Percentiles rank a stretch among this genome's conserved stretches.
phyloP scores from a whole-genome alignment of 2,888 invertebrate species.

The Philaethria dido region DNA sequence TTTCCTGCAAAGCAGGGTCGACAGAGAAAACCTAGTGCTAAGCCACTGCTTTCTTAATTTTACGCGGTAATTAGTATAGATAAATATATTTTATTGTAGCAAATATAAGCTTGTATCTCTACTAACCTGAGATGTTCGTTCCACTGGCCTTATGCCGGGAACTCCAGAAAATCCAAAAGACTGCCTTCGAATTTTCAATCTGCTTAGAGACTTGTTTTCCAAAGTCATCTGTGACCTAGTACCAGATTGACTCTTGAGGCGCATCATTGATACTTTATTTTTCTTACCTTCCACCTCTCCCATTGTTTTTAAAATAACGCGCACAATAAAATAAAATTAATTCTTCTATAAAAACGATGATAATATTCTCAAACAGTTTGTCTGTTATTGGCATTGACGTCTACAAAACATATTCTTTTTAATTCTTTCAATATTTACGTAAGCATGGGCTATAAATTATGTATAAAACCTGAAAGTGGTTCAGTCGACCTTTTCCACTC shows the following conservation, averaged over 20 bases:
- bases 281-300: slow-evolving; percentile 48
- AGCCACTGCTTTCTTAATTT: too few relatives aligned
- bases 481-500: slow-evolving; percentile 18
- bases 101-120: not conserved
- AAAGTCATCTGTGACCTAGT: slow-evolving; percentile 49
- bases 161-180: slow-evolving; percentile 67
- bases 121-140: slow-evolving; percentile 63
- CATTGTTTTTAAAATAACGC: slow-evolving; percentile 29
- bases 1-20: too few relatives aligned
- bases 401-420: slow-evolving; percentile 16
- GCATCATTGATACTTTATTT: slow-evolving; percentile 54
- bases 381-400: slow-evolving; percentile 10
- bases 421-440: not conserved
- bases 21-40: too few relatives aligned
- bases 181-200: slow-evolving; percentile 57
- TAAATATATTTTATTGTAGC: too few relatives aligned
- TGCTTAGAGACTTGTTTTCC: slow-evolving; percentile 56
- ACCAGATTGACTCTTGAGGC: slow-evolving; percentile 49
- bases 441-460: slow-evolving; percentile 2
- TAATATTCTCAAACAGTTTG: not conserved
- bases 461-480: slow-evolving; percentile 8
- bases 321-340: not conserved
- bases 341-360: not conserved
- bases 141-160: slow-evolving; percentile 60
- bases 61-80: too few relatives aligned